phyloP scores from a whole-genome alignment of 1,140 invertebrate species.

The Alviniconcha marisindica region DNA sequence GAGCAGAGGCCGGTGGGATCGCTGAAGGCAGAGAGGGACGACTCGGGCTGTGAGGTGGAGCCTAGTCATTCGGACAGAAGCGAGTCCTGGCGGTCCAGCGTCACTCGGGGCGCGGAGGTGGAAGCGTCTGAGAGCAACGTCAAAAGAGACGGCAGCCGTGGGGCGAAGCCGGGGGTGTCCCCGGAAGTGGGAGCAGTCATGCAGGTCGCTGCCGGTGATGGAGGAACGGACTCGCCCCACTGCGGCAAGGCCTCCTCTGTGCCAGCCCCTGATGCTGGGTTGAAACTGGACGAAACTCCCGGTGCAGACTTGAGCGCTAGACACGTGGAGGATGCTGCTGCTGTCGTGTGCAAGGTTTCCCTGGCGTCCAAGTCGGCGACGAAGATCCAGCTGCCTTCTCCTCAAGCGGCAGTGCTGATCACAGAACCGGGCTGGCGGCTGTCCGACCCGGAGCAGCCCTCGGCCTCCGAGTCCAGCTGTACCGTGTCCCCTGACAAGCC shows the following conservation, averaged over 20 bases:
- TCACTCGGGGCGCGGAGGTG: too few relatives aligned
- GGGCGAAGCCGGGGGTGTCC: neutral
- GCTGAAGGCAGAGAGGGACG: slow-evolving; percentile 10
- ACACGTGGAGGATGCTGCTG: neutral
- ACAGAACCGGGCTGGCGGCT: neutral
- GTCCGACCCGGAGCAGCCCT: neutral
- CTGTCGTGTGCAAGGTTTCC: slow-evolving; percentile 9
- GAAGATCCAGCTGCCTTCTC: neutral
- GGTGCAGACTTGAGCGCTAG: neutral
- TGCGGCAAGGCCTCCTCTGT: neutral
- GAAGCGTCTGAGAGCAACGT: too few relatives aligned
- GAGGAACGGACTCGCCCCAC: neutral
- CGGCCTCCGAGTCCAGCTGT: neutral
- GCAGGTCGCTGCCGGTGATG: too few relatives aligned
- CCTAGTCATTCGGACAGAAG: slow-evolving; percentile 6
- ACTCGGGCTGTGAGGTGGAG: slow-evolving; percentile 27
- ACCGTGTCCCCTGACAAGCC: neutral
- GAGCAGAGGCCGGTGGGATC: neutral
- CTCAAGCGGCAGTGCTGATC: neutral
- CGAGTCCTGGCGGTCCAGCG: neutral
- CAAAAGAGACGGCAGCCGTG: neutral
- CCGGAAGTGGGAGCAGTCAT: neutral
- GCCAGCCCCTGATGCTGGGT: neutral
- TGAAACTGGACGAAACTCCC: neutral
- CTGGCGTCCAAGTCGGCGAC: neutral